Evolutionary conservation across 2,797 vertebrate species (phyloP).

Genomic region (Monodelphis domestica): DNA sequence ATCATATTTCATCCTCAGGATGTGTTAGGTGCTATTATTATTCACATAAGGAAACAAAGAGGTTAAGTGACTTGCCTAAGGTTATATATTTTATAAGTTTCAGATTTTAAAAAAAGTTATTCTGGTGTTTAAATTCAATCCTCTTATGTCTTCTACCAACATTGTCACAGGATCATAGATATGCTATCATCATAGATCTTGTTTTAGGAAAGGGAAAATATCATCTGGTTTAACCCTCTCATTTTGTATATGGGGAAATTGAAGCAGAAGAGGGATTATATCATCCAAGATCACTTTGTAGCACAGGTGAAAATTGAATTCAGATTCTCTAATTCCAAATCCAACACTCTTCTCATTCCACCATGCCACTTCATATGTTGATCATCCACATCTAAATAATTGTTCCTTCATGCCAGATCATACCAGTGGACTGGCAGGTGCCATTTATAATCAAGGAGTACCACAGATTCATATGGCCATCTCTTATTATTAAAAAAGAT

Average conservation of each 20-base stretch:
- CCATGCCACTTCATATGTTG: background rate
- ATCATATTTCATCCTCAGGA: background rate
- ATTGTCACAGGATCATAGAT: background rate
- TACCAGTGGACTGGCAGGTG: background rate
- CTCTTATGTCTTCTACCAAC: background rate
- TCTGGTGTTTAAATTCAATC: background rate
- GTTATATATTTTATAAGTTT: background rate
- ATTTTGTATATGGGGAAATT: background rate
- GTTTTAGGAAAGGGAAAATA: background rate
- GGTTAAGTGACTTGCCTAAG: background rate
- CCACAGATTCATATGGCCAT: background rate
- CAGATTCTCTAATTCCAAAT: background rate
- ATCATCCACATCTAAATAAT: background rate
- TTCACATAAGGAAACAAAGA: background rate
- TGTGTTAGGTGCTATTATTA: background rate
- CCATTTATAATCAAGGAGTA: background rate
- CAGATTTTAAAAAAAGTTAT: background rate
- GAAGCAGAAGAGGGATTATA: background rate
- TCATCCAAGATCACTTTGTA: background rate
- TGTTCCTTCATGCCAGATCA: background rate
- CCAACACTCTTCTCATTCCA: background rate
- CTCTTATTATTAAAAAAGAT: background rate
- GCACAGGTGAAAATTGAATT: background rate
- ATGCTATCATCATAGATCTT: background rate
- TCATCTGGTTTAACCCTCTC: background rate